Conservation (phyloP, 2,888 invertebrate species). For the Drosophila pseudotalamancana region DNA sequence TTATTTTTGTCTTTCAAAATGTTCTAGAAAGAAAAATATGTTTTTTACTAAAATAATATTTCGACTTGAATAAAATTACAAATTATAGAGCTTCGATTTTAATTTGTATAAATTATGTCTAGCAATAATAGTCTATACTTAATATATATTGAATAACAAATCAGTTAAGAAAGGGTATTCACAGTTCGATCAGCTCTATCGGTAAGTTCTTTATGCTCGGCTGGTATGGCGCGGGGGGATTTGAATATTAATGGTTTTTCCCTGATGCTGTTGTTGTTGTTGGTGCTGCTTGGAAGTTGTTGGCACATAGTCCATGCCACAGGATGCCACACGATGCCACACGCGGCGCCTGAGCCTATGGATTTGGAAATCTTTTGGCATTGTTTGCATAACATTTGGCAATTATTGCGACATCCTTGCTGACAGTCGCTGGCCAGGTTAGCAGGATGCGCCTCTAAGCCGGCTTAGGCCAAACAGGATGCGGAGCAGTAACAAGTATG, state of each 20-base stretch:
- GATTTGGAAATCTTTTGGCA: constrained; percentile 62
- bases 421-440: constrained; percentile 62
- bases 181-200: not conserved
- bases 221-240: constrained; percentile 61
- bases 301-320: too few species aligned
- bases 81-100: too few species aligned
- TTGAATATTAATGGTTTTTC: constrained; percentile 71
- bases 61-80: too few species aligned
- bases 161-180: constrained; percentile 14
- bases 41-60: too few species aligned
- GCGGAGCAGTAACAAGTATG: constrained; percentile 13
- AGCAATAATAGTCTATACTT: too few species aligned
- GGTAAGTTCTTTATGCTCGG: not conserved
- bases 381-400: constrained; percentile 81
- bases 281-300: constrained; percentile 35
- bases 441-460: constrained; percentile 63
- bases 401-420: constrained; percentile 73
- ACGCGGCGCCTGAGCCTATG: constrained; percentile 66
- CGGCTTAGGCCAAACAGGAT: constrained; percentile 59
- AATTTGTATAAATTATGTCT: too few species aligned
- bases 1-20: too few species aligned
- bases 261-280: constrained; percentile 6
- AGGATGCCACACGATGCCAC: constrained; percentile 60
- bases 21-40: too few species aligned
- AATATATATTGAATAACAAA: too few species aligned